phyloP scores from a whole-genome alignment of 2,888 invertebrate species.

The Apamea crenata region DNA sequence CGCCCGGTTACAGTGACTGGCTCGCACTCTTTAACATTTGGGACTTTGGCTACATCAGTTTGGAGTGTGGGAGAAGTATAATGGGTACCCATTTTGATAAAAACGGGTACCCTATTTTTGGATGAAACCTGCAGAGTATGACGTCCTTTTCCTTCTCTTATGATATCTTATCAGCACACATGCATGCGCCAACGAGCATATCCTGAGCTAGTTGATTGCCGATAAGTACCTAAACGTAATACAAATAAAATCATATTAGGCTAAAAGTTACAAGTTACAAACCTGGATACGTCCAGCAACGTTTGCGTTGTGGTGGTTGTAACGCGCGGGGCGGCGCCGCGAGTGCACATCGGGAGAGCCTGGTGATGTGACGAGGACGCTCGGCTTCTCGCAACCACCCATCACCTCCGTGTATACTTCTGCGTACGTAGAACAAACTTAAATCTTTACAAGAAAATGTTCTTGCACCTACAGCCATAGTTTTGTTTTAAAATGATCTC shows the following conservation, averaged over 20 bases:
- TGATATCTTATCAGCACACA: not conserved
- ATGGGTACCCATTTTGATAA: constrained; percentile 15
- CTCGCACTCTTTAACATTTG: constrained; percentile 33
- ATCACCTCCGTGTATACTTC: constrained; percentile 91
- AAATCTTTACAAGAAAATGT: constrained; percentile 37
- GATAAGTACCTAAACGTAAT: not conserved
- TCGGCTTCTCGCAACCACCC: constrained; percentile 95
- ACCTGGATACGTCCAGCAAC: constrained; percentile 96
- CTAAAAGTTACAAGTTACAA: constrained; percentile 55
- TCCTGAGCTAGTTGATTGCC: not conserved
- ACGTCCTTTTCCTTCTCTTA: not conserved
- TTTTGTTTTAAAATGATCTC: not conserved
- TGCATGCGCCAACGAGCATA: not conserved
- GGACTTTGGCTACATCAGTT: constrained; percentile 16
- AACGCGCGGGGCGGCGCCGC: constrained; percentile 87
- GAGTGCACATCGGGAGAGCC: constrained; percentile 96
- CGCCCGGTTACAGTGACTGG: constrained; percentile 43
- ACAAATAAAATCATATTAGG: not conserved
- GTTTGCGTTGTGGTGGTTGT: constrained; percentile 90
- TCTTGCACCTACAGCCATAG: not conserved
- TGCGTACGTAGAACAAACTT: constrained; percentile 78
- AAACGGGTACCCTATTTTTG: not conserved
- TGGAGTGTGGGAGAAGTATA: constrained; percentile 9
- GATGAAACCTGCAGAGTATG: not conserved
- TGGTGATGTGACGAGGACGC: constrained; percentile 98